Percentiles rank a stretch among this genome's conserved stretches.
Evolutionary conservation across 2,888 invertebrate genomes (phyloP).

Genomic region (Branchellion lobata): DNA sequence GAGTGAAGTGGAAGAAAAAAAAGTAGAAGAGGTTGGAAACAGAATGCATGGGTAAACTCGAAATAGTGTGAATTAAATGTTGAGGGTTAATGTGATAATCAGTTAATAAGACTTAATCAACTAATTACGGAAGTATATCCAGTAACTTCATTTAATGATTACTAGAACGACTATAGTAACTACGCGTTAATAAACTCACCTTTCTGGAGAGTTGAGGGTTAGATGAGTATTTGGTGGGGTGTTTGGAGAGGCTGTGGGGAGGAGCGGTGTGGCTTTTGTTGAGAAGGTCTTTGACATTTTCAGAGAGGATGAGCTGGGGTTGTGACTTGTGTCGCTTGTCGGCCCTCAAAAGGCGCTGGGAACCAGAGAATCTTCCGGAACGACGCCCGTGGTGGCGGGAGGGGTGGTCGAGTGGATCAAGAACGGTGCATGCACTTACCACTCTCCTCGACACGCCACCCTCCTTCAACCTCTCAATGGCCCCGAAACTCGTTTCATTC

Average conservation of each 20-base stretch:
- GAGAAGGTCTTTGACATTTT: not conserved
- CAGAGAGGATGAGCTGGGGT: not conserved
- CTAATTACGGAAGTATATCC: not conserved
- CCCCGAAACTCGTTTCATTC: not conserved
- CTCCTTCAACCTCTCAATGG: not conserved
- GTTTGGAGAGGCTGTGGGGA: not conserved
- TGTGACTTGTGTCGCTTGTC: not conserved
- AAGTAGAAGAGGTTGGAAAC: too few relatives aligned
- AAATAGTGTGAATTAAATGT: too few relatives aligned
- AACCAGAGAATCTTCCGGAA: not conserved
- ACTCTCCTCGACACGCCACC: not conserved
- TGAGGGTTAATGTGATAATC: too few relatives aligned
- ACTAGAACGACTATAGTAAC: too few relatives aligned
- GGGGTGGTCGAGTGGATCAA: too few relatives aligned
- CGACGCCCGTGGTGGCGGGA: too few relatives aligned
- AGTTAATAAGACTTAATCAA: not conserved
- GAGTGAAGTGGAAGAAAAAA: too few relatives aligned
- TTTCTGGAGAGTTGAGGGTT: not conserved
- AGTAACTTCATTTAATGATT: too few relatives aligned
- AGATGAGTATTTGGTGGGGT: not conserved
- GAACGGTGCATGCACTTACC: too few relatives aligned
- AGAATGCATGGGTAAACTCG: too few relatives aligned
- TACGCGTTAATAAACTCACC: not conserved
- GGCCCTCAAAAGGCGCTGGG: not conserved
- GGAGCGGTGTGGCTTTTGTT: not conserved